Evolutionary conservation across 2,113 vertebrate genomes (phyloP).

Genomic region (Amphilophus citrinellus): DNA sequence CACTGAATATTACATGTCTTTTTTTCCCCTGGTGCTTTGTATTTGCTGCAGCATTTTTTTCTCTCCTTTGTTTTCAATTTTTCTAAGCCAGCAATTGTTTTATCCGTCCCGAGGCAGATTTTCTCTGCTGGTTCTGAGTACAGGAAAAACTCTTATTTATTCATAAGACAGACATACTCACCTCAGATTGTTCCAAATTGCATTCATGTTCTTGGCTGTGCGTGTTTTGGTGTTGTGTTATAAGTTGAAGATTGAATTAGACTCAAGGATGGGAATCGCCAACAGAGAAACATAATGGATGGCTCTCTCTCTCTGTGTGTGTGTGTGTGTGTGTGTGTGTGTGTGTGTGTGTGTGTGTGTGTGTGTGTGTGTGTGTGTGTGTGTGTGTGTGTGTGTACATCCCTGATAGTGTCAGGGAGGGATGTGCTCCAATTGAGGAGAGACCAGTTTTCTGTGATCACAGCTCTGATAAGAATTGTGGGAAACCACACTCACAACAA

Average conservation of each 20-base stretch:
- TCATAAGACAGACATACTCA: conserved; percentile 71
- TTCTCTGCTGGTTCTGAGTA: conserved; percentile 54
- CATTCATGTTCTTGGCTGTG: conserved; percentile 61
- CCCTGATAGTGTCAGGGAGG: conserved; percentile 47
- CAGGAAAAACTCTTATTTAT: conserved; percentile 66
- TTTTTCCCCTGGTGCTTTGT: conserved; percentile 36
- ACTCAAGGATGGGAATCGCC: conserved; percentile 51
- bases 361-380: conserved; percentile 8
- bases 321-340: not conserved
- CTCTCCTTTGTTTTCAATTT: conserved; percentile 56
- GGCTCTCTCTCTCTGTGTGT: not conserved
- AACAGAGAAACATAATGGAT: conserved; percentile 56
- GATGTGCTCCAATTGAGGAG: conserved; percentile 74
- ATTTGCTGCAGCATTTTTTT: conserved; percentile 35
- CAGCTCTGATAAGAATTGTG: conserved; percentile 75
- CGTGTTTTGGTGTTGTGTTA: conserved; percentile 49
- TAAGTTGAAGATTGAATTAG: conserved; percentile 77
- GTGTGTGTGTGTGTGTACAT: conserved; percentile 30
- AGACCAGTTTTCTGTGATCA: conserved; percentile 78
- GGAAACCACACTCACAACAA: conserved; percentile 72
- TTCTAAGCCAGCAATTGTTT: conserved; percentile 68
- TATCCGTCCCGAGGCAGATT: conserved; percentile 62
- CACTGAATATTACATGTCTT: conserved; percentile 59
- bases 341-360: not conserved
- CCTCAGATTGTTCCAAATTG: conserved; percentile 77